Base-by-base conservation (phyloP, 1,140 invertebrate genomes). In the Phymorhynchus buccinoides region DNA sequence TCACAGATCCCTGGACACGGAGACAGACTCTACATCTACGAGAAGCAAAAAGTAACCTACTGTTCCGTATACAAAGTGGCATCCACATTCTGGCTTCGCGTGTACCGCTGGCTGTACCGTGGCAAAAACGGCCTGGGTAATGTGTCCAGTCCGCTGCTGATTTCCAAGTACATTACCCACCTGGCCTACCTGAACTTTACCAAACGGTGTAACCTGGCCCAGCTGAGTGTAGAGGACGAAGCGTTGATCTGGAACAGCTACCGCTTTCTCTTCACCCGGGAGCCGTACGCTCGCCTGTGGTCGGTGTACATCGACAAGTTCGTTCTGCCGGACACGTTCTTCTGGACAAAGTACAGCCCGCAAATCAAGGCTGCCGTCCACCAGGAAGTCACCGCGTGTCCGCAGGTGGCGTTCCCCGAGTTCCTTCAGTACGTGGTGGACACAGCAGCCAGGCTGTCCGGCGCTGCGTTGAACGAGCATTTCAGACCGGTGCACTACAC, bases 281-380 rank as follows among this genome's bases (percentile, higher is more conserved):
- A 86, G 37, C 85, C 85, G 0, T 86, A 77, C 56, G 52, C 68
- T 32, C 81, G 85, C 3, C 77, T 86, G 52, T 86, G 85, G 85
- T 86, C 85, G 22, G 85, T 86, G 42, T 86, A 44, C 78, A 71
- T 86, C 39, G 85, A 86, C 44, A 86, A 86, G 66, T 86, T 86
- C 68, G 14, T 86, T 9, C 62, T 86, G 35, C 48, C 78, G 1
- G 85, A 86, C 71, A 68, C 71, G 56, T 86, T 71, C 41, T 86
- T 86, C 56, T 86, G 85, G 85, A 4, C 12, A 27, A 0, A 18
- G 9, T 80, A 71, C 32, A 32, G 39, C n/a, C 75, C 85, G n/a
- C 3, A 37, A 39, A 71, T 86, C 32, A 68, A 77, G 52, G 7
- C n/a, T 9, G n/a, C 77, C 9, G 42, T 79, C 3, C 32, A 52